Percentiles rank a stretch among this genome's conserved stretches.
These are phyloP conservation scores for Hemicordylus capensis DNA, from an alignment of 2,113 vertebrate species.

Conservation along the genomic window DNA sequence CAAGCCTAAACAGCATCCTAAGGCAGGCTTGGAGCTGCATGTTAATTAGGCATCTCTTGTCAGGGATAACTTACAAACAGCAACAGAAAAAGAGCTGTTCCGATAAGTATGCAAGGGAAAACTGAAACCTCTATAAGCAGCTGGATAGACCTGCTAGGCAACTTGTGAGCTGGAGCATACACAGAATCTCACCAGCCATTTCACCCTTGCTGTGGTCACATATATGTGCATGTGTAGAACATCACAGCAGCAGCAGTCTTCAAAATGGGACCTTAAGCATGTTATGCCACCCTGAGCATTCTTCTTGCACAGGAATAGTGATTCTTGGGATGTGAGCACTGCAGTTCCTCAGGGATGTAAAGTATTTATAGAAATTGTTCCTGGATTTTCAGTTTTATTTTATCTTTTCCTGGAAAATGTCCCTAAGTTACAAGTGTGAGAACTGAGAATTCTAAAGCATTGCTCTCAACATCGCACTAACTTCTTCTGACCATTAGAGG, in stretches of 20 bases:
- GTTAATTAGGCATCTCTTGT: constrained; percentile 17
- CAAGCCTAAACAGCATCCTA: constrained; percentile 14
- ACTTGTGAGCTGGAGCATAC: neutral
- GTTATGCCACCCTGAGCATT: neutral
- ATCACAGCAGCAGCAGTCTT: too few relatives aligned
- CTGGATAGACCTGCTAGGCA: neutral
- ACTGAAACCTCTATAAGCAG: neutral
- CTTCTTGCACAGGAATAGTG: too few relatives aligned
- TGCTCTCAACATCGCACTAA: too few relatives aligned
- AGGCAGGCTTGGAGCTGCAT: constrained; percentile 12
- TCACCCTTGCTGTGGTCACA: neutral
- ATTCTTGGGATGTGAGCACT: too few relatives aligned
- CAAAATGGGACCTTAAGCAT: too few relatives aligned
- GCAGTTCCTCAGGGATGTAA: too few relatives aligned
- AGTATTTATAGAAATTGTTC: too few relatives aligned
- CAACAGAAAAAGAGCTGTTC: neutral
- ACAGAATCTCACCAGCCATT: neutral
- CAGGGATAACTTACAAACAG: constrained; percentile 10
- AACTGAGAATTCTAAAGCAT: too few relatives aligned
- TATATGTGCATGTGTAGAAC: neutral
- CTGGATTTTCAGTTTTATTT: too few relatives aligned
- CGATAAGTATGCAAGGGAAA: neutral
- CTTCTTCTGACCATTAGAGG: too few relatives aligned
- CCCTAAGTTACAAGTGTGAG: too few relatives aligned
- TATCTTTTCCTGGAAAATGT: too few relatives aligned